Evolutionary conservation across 2,888 invertebrate genomes (phyloP).

Genomic region (Hydraecia micacea): DNA sequence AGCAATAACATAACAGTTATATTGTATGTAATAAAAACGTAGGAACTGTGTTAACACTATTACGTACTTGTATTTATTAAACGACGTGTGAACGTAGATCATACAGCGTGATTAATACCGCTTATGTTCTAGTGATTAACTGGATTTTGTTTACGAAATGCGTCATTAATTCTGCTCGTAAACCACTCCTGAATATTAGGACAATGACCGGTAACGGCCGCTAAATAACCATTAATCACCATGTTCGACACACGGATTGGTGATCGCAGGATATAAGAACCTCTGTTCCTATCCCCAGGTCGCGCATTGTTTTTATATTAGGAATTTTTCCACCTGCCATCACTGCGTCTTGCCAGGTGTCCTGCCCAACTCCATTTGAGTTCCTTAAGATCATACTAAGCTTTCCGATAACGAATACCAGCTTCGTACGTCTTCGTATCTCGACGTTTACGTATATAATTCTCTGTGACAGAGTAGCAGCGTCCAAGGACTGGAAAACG

Average conservation of each 20-base stretch:
- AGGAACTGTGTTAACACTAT: slow-evolving; percentile 21
- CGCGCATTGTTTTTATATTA: background rate
- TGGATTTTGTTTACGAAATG: slow-evolving; percentile 33
- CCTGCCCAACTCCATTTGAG: background rate
- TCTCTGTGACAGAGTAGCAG: background rate
- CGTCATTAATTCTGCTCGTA: slow-evolving; percentile 26
- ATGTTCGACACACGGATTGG: slow-evolving; percentile 3
- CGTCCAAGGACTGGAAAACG: background rate
- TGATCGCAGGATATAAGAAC: slow-evolving; percentile 10
- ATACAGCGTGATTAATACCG: slow-evolving; percentile 38
- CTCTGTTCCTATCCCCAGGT: background rate
- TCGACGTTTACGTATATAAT: background rate
- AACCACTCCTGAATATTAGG: slow-evolving; percentile 4
- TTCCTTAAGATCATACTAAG: too few species aligned
- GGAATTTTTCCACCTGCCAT: background rate
- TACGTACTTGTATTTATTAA: slow-evolving; percentile 34
- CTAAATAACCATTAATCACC: slow-evolving; percentile 9
- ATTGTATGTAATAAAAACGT: slow-evolving; percentile 4
- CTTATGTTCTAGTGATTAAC: slow-evolving; percentile 41
- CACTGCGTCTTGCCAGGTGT: too few species aligned
- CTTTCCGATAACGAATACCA: too few species aligned
- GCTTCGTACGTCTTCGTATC: background rate
- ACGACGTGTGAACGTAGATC: slow-evolving; percentile 34
- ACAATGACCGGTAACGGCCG: slow-evolving; percentile 1
- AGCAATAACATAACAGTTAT: slow-evolving; percentile 15